Base-by-base conservation (phyloP, 2,888 invertebrate genomes). In the Andrena dorsata region DNA sequence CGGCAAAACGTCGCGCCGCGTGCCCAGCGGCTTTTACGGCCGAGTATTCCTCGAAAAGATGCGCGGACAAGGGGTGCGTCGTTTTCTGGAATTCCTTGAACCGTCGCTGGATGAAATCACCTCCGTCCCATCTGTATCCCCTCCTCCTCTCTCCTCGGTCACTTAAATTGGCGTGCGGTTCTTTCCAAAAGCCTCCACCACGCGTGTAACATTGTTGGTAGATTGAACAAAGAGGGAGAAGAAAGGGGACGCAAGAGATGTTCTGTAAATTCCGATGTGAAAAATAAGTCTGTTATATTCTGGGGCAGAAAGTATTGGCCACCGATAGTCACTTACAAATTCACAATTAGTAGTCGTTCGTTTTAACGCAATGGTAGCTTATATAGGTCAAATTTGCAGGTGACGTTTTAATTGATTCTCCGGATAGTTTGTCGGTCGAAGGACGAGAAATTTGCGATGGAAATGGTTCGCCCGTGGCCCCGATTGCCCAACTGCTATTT, bases 61-160 rank as follows among this genome's bases (percentile, higher is more conserved):
- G 71, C 60, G 66, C 69, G 78, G 81, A 81, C 74, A 75, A 66
- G 75, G 69, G 60, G 16, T 47, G 8, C 61, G 26, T 51, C 53
- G 20, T 51, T 76, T 47, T 70, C 51, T 41, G 60, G 61, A 56
- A 72, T 35, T 3, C 13, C 20, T 35, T 32, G 10, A 32, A 26
- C 13, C 35, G 2, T 53, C 16, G 20, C 51, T n/a, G 28, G 49
- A 10, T 32, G 23, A 16, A 26, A 60, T 58, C 28, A 58, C 28
- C 60, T 7, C 7, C 2, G 23, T 16, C 60, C n/a, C 16, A 60
- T n/a, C 28, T 20, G 6, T 60, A 16, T 3, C n/a, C n/a, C 60
- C 60, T n/a, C 8, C 28, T 20, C 2, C 2, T 0, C 0, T 16
- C 41, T 1, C 41, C 51, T 20, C 2, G 51, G 20, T 2, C 8